Evolutionary conservation across 2,888 invertebrate genomes (phyloP), one percentile per base, ranked within the genome.

Genomic region (Adela reaumurella): DNA sequence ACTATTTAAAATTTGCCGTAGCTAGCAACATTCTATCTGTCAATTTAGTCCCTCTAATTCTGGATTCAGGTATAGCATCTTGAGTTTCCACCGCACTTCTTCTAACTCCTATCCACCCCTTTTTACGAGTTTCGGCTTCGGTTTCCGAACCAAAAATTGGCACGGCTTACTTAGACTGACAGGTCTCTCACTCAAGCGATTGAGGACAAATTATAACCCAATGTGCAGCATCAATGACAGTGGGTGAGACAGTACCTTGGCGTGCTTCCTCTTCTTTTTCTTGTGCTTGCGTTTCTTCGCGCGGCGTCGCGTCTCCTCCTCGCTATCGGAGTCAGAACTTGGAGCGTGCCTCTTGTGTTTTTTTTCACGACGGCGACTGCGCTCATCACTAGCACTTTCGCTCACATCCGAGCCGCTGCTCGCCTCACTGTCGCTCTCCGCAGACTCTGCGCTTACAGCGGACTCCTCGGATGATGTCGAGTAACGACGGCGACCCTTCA

Each of bases 211-310:
- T n/a, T n/a, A n/a, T n/a, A n/a, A n/a, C n/a, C n/a, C n/a, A n/a
- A n/a, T n/a, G n/a, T n/a, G n/a, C n/a, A n/a, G n/a, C n/a, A n/a
- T n/a, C n/a, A n/a, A n/a, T n/a, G n/a, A n/a, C n/a, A n/a, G n/a
- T n/a, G n/a, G n/a, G n/a, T n/a, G n/a, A n/a, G n/a, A n/a, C n/a
- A 1, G 68, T 68, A 70, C 77, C 59, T 80, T 80, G 16, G 59
- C 61, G 51, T 79, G 79, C 57, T 79, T 79, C 64, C 74, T 77
- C 63, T 79, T 80, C 63, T 80, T 80, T 56, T 79, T 79, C 64
- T 79, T 79, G 50, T 79, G 79, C 55, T 79, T 80, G 17, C 77
- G 72, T 61, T 76, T 79, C 54, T 78, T 79, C 3, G 65, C 58
- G 17, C 72, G 71, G 51, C 68, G 71, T 49, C 70, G 71, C 17